Evolutionary conservation across 2,888 invertebrate species (phyloP), one percentile per base, ranked within the genome.

Genomic region (Trichogramma dendrolimi): DNA sequence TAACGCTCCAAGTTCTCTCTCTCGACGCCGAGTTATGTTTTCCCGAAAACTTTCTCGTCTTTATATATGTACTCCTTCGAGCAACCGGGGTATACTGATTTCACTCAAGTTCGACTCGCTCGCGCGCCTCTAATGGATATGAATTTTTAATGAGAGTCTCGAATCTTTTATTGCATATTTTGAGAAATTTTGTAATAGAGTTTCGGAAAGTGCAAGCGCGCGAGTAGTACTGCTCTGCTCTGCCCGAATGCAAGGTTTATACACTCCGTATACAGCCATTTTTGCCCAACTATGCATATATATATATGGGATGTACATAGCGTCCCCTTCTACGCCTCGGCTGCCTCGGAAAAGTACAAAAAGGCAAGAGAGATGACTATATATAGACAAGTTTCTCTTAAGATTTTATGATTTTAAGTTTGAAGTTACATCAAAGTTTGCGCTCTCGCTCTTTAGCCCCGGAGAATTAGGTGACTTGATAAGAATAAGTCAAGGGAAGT

Each of bases 91-190:
- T 41, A 43, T 58, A 41, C 49, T 5, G 39, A 58, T 50, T 54
- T 61, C 46, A 48, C 14, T 7, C 38, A 10, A 46, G 47, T 52
- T 49, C 42, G 41, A 42, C 55, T 52, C 43, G n/a, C 42, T 47
- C n/a, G n/a, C n/a, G 14, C 57, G 42, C 6, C 14, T 14, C 14
- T 14, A 14, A 14, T 14, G 51, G 44, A 55, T 58, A 58, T 61
- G 60, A 63, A 60, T 63, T 63, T 63, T 63, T 63, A 60, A 61
- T 55, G 58, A 61, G 48, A 14, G 4, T 6, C 51, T 8, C 10
- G 58, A 58, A 55, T 63, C 55, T 63, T 60, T 60, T n/a, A 63
- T 63, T 60, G 60, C 60, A 60, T 57, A 63, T 63, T 63, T 55
- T 54, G 54, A 60, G 44, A 63, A 60, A 55, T 61, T 14, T 63